A percentile compares a stretch with the other conserved stretches of the same genome.
Evolutionary conservation across 2,888 invertebrate genomes (phyloP).

Genomic region (Cataglyphis rosenhaueri): DNA sequence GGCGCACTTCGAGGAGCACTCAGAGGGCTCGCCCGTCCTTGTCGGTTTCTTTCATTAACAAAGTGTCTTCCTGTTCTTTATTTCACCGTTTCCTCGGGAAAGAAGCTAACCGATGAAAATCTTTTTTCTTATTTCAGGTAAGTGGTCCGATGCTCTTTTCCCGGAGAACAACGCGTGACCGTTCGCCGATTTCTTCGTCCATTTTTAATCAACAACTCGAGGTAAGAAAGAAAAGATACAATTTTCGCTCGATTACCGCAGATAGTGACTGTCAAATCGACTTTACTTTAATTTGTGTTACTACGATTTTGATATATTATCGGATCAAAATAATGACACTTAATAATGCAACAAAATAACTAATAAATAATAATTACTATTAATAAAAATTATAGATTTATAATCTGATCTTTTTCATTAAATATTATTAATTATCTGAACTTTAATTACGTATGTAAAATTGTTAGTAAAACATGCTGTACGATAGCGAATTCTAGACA

Average conservation of each 20-base stretch:
- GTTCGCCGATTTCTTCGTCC: constrained; percentile 17
- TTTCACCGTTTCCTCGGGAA: constrained; percentile 34
- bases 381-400: background rate
- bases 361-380: background rate
- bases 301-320: background rate
- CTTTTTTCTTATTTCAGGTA: constrained; percentile 56
- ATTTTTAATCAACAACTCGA: constrained; percentile 29
- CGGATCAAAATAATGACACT: background rate
- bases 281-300: background rate
- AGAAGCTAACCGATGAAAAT: constrained; percentile 52
- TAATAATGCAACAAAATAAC: background rate
- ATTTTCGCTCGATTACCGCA: constrained; percentile 2
- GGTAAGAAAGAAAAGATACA: background rate
- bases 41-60: constrained; percentile 59
- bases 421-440: background rate
- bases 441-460: background rate
- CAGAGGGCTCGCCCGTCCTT: constrained; percentile 29
- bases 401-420: background rate
- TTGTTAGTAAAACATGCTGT: background rate
- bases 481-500: background rate
- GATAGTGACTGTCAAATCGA: background rate
- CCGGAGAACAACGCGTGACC: constrained; percentile 40
- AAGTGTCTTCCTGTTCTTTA: constrained; percentile 54
- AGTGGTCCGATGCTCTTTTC: constrained; percentile 46
- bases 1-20: constrained; percentile 54